Percentiles rank a stretch among this genome's conserved stretches.
These are phyloP conservation scores for Cuniculus paca DNA, from an alignment of 2,797 vertebrate species.

Conservation along the genomic window DNA sequence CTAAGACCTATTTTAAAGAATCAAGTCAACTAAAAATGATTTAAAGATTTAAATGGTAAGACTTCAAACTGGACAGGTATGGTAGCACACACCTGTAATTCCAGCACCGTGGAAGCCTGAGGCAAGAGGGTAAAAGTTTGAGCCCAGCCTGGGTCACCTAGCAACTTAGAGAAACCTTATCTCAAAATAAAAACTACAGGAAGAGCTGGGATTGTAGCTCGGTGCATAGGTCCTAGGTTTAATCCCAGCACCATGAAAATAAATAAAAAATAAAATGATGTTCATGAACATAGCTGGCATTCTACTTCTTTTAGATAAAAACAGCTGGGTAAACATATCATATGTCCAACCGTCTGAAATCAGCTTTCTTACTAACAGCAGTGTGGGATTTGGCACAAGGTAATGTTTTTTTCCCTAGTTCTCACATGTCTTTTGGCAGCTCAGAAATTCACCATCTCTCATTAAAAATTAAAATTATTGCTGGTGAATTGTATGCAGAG, in stretches of 20 bases:
- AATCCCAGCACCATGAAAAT: background rate
- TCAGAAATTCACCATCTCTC: background rate
- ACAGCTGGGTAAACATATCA: background rate
- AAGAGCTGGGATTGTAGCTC: background rate
- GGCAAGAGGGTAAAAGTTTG: background rate
- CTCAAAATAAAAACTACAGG: background rate
- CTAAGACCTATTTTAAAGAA: background rate
- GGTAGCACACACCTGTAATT: background rate
- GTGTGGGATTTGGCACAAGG: background rate
- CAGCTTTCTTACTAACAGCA: background rate
- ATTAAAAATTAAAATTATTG: slow-evolving; percentile 37
- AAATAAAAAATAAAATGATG: background rate
- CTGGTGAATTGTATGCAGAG: background rate
- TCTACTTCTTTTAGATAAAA: background rate
- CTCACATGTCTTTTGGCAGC: background rate
- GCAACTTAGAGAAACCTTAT: background rate
- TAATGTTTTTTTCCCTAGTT: background rate
- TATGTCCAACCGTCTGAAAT: slow-evolving; percentile 14
- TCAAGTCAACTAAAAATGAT: background rate
- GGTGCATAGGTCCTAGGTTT: background rate
- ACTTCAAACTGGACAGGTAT: background rate
- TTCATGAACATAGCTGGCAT: background rate
- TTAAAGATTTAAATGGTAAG: background rate
- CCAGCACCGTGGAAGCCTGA: background rate
- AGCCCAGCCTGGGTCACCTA: background rate